A percentile compares a stretch with the other conserved stretches of the same genome.
These are phyloP conservation scores for Poecile atricapillus DNA, from an alignment of 2,113 vertebrate species.

Conservation along the genomic window DNA sequence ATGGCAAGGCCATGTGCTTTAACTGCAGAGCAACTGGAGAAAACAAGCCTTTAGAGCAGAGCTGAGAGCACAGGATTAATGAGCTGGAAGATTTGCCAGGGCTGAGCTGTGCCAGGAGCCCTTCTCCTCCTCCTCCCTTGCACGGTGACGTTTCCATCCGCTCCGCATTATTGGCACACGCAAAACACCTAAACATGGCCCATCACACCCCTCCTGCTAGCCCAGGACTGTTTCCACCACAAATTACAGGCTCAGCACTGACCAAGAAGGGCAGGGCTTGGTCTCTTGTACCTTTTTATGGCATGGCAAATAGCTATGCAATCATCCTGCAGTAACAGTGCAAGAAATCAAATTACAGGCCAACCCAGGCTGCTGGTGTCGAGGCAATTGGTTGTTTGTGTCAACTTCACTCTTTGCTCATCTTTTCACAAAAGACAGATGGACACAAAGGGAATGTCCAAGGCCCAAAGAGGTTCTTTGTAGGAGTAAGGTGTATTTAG, in stretches of 20 bases:
- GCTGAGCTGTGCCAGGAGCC: background rate
- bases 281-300: constrained; percentile 66
- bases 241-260: constrained; percentile 39
- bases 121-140: background rate
- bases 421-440: background rate
- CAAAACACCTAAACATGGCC: constrained; percentile 40
- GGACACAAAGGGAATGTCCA: background rate
- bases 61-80: background rate
- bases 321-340: constrained; percentile 44
- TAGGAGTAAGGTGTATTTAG: background rate
- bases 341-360: constrained; percentile 58
- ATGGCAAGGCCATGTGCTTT: background rate
- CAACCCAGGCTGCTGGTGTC: background rate
- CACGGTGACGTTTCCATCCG: accelerated
- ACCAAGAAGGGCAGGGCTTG: constrained; percentile 61
- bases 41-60: background rate
- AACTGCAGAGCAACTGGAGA: background rate
- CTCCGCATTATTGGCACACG: background rate
- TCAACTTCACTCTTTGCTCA: background rate
- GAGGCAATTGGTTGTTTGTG: background rate
- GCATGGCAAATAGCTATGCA: constrained; percentile 66
- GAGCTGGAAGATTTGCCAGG: background rate
- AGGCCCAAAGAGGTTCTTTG: background rate
- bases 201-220: constrained; percentile 39
- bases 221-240: constrained; percentile 12